A percentile compares a stretch with the other conserved stretches of the same genome.
Evolutionary conservation across 2,113 vertebrate genomes (phyloP).

Genomic region (Eublepharis macularius): DNA sequence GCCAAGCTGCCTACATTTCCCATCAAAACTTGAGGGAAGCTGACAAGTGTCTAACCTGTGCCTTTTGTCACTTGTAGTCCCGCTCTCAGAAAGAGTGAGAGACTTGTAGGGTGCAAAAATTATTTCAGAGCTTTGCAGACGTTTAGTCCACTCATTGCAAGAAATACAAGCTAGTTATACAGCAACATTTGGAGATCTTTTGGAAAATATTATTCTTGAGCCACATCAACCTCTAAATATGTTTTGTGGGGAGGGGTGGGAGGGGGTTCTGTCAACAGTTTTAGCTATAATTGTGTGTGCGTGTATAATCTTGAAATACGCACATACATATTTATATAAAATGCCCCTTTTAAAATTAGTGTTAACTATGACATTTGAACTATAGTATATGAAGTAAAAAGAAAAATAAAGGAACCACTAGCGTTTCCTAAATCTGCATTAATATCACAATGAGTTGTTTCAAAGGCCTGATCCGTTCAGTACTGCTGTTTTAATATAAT

Average conservation of each 20-base stretch:
- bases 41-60: too few species aligned
- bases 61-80: too few species aligned
- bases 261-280: background rate
- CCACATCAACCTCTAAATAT: background rate
- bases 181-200: background rate
- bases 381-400: background rate
- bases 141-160: background rate
- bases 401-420: background rate
- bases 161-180: background rate
- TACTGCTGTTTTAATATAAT: constrained; percentile 31
- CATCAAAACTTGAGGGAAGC: too few species aligned
- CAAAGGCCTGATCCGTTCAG: constrained; percentile 19
- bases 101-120: background rate
- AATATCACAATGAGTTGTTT: background rate
- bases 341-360: background rate
- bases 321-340: too few species aligned
- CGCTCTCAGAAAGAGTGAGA: too few species aligned
- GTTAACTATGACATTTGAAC: background rate
- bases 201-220: background rate
- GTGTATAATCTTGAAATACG: too few species aligned
- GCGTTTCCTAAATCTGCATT: background rate
- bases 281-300: too few species aligned
- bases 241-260: background rate
- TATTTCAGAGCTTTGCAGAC: background rate
- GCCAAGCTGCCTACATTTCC: too few species aligned